Evolutionary conservation across 2,797 vertebrate species (phyloP).

Genomic region (Aeoliscus strigatus): DNA sequence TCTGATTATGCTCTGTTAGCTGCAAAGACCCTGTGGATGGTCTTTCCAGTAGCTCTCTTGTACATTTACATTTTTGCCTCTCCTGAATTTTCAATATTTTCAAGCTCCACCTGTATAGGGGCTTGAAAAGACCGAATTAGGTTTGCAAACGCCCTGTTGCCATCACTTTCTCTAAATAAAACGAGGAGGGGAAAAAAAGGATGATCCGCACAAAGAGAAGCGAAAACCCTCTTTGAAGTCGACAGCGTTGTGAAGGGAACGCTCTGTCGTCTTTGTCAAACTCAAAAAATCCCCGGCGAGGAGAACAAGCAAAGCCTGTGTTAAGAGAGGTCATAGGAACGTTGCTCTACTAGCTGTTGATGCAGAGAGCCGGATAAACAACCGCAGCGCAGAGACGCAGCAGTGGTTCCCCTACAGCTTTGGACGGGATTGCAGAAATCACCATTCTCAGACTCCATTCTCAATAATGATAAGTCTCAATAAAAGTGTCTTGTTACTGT

Average conservation of each 20-base stretch:
- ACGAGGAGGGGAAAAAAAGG: slow-evolving; percentile 19
- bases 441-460: no score
- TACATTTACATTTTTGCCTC: slow-evolving; percentile 8
- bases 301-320: slow-evolving; percentile 34
- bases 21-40: slow-evolving; percentile 9
- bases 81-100: slow-evolving; percentile 18
- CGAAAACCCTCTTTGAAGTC: slow-evolving; percentile 43
- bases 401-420: no score
- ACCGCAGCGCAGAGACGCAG: neutral
- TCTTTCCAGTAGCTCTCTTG: slow-evolving; percentile 11
- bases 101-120: slow-evolving; percentile 1
- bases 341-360: slow-evolving; percentile 3
- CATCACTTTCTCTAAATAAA: no score
- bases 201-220: slow-evolving; percentile 42
- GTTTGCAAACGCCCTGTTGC: no score
- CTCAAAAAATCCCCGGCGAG: slow-evolving; percentile 19
- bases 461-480: no score
- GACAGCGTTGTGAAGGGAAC: slow-evolving; percentile 31
- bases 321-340: slow-evolving; percentile 14
- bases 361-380: slow-evolving; percentile 2
- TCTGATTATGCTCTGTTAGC: slow-evolving; percentile 7
- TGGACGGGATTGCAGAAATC: no score
- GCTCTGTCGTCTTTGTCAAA: slow-evolving; percentile 32
- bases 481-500: no score
- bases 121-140: slow-evolving; percentile 16